phyloP scores from a whole-genome alignment of 2,113 vertebrate species.

The Tretioscincus oriximinensis region DNA sequence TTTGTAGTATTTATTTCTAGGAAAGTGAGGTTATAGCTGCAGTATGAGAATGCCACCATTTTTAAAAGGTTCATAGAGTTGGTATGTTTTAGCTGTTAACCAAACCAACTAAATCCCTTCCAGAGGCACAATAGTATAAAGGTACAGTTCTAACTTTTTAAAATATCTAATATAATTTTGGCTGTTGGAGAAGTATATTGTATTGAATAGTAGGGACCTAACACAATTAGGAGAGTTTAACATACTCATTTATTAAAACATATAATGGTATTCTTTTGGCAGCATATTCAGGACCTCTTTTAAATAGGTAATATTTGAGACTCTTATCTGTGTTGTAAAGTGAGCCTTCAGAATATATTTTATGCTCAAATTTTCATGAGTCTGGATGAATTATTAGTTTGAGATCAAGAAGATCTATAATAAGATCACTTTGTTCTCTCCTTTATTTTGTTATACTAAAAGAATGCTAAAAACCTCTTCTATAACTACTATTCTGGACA shows the following conservation, averaged over 20 bases:
- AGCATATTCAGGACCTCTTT: background rate
- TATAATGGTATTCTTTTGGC: background rate
- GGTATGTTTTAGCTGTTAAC: background rate
- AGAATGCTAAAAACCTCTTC: background rate
- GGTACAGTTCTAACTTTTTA: background rate
- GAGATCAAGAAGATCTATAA: background rate
- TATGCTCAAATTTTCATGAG: background rate
- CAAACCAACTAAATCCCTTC: no score
- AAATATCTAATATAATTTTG: background rate
- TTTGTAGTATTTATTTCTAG: no score
- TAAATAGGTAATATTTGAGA: background rate
- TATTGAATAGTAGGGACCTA: background rate
- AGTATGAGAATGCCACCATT: no score
- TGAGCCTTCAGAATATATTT: background rate
- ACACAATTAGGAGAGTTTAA: background rate
- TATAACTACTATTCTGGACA: background rate
- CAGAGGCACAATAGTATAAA: background rate
- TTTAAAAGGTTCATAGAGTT: background rate
- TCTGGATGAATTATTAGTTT: background rate
- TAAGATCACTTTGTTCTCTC: background rate
- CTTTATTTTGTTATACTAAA: constrained; percentile 13
- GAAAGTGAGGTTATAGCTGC: no score
- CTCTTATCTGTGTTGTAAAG: background rate
- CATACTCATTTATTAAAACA: background rate
- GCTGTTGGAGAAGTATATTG: background rate